Evolutionary conservation across 2,113 vertebrate genomes (phyloP).

Genomic region (Talpa occidentalis): DNA sequence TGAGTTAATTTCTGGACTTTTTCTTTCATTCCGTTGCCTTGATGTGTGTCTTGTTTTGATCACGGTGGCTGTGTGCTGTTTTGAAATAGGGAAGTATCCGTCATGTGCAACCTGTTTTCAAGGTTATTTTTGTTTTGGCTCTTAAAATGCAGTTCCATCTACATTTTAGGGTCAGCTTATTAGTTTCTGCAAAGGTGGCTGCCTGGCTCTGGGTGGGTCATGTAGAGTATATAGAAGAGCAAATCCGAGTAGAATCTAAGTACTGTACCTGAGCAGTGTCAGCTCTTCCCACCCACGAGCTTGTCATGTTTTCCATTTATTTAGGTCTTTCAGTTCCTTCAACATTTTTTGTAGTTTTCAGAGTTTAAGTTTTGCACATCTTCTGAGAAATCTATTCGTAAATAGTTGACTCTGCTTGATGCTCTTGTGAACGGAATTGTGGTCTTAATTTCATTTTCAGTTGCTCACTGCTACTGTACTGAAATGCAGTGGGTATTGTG

Average conservation of each 20-base stretch:
- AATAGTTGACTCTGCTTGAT: neutral
- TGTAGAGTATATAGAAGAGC: neutral
- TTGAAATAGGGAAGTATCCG: neutral
- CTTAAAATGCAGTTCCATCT: neutral
- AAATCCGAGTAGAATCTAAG: too few species aligned
- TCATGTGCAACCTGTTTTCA: neutral
- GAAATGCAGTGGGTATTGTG: neutral
- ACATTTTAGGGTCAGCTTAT: neutral
- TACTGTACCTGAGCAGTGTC: too few species aligned
- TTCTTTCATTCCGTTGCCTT: neutral
- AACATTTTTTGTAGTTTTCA: neutral
- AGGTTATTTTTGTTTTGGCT: neutral
- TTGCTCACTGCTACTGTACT: neutral
- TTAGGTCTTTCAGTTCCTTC: neutral
- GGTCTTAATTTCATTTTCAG: neutral
- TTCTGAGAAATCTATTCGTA: neutral
- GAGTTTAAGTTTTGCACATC: neutral
- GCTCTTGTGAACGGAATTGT: neutral
- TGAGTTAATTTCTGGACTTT: neutral
- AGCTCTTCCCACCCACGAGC: neutral
- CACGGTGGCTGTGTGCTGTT: neutral
- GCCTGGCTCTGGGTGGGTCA: too few species aligned
- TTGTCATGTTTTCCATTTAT: neutral
- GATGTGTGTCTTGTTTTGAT: neutral
- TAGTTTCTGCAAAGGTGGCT: neutral